Evolutionary conservation across 2,797 vertebrate genomes (phyloP).

Genomic region (Glyptemys insculpta): DNA sequence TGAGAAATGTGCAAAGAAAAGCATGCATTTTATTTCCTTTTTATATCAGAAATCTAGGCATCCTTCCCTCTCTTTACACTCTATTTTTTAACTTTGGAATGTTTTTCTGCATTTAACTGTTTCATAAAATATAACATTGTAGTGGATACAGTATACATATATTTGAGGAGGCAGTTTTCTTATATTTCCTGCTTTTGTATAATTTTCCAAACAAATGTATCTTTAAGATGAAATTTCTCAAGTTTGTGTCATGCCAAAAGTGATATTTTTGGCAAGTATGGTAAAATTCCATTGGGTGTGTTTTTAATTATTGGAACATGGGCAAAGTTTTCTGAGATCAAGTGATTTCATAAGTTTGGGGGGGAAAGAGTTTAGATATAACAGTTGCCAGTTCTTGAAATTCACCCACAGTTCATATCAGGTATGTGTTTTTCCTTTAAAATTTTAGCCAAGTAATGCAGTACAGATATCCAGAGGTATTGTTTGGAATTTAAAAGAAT

Average conservation of each 20-base stretch:
- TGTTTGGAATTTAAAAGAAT: neutral
- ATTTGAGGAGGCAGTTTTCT: neutral
- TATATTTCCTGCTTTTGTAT: conserved; percentile 1
- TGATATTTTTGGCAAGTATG: neutral
- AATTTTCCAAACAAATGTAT: conserved; percentile 16
- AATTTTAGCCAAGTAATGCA: conserved; percentile 12
- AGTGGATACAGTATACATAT: neutral
- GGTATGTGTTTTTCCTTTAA: conserved; percentile 3
- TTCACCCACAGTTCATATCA: neutral
- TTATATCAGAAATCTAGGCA: neutral
- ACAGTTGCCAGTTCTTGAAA: neutral
- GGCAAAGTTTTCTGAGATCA: neutral
- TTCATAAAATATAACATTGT: neutral
- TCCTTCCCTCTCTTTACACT: neutral
- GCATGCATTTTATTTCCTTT: neutral
- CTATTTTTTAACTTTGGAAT: neutral
- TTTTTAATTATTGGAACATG: conserved; percentile 19
- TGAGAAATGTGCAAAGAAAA: neutral
- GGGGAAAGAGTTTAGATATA: neutral
- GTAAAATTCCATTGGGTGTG: neutral
- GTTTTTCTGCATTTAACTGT: neutral
- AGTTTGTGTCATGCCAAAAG: neutral
- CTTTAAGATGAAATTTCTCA: neutral
- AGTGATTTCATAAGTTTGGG: conserved; percentile 2
- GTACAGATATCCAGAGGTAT: neutral